Percentiles rank a stretch among this genome's conserved stretches.
These are phyloP conservation scores for Schizaphis graminum DNA, from an alignment of 2,888 invertebrate genomes.

Conservation along the genomic window DNA sequence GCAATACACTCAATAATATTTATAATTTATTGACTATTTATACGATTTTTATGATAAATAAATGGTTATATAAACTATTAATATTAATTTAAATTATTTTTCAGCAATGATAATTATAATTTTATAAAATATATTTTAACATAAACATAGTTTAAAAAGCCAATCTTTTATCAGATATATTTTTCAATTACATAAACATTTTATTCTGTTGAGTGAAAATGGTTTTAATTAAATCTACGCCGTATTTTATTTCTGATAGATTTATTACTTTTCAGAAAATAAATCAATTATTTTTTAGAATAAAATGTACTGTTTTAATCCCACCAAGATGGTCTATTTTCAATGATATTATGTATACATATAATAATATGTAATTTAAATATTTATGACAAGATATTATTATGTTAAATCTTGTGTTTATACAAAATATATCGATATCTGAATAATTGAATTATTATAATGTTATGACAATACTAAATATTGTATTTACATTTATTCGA, in stretches of 20 bases:
- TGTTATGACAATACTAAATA: neutral
- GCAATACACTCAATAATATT: neutral
- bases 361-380: neutral
- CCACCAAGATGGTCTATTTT: neutral
- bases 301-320: neutral
- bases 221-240: slow-evolving; percentile 29
- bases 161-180: neutral
- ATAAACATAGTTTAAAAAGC: neutral
- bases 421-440: neutral
- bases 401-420: neutral
- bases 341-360: neutral
- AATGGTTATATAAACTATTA: neutral
- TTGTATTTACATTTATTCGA: neutral
- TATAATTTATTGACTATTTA: neutral
- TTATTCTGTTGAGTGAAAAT: neutral
- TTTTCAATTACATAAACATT: slow-evolving; percentile 17
- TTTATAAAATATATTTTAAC: neutral
- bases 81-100: neutral
- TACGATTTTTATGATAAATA: neutral
- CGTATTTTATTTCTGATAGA: slow-evolving; percentile 7
- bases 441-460: slow-evolving; percentile 24
- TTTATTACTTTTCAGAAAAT: slow-evolving; percentile 18
- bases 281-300: slow-evolving; percentile 11
- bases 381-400: slow-evolving; percentile 16
- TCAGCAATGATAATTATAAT: neutral